Evolutionary conservation across 37 sponge, comb jelly and placozoan species (phyloP).

Genomic region (Haliclona indistincta): DNA sequence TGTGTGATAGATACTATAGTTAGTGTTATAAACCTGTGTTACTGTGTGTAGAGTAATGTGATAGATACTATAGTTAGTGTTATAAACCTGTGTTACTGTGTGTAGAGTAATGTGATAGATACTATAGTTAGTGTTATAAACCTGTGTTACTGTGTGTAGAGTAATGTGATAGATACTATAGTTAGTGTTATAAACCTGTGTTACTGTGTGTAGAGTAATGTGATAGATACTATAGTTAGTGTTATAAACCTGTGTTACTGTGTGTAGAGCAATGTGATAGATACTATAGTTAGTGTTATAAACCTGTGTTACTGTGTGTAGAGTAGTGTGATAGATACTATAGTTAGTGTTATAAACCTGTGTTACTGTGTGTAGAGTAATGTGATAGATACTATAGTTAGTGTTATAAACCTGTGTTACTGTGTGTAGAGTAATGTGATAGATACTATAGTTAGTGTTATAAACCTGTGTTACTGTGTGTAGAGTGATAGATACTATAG

Average conservation of each 20-base stretch:
- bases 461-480: slow-evolving; percentile 86
- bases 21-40: not conserved
- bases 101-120: too few species aligned
- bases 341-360: not conserved
- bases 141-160: too few species aligned
- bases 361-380: too few species aligned
- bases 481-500: slow-evolving; percentile 54
- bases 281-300: not conserved
- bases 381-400: slow-evolving; percentile 21
- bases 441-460: not conserved
- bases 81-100: too few species aligned
- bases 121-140: not conserved
- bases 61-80: slow-evolving; percentile 9
- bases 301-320: too few species aligned
- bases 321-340: slow-evolving; percentile 42
- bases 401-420: too few species aligned
- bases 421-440: too few species aligned
- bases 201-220: too few species aligned
- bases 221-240: slow-evolving; percentile 18
- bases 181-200: not conserved
- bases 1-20: slow-evolving; percentile 25
- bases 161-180: slow-evolving; percentile 32
- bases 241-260: too few species aligned
- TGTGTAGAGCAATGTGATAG: too few species aligned
- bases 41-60: too few species aligned